A percentile compares a stretch with the other conserved stretches of the same genome.
Evolutionary conservation across 2,113 vertebrate genomes (phyloP).

Genomic region (Aphyosemion australe): DNA sequence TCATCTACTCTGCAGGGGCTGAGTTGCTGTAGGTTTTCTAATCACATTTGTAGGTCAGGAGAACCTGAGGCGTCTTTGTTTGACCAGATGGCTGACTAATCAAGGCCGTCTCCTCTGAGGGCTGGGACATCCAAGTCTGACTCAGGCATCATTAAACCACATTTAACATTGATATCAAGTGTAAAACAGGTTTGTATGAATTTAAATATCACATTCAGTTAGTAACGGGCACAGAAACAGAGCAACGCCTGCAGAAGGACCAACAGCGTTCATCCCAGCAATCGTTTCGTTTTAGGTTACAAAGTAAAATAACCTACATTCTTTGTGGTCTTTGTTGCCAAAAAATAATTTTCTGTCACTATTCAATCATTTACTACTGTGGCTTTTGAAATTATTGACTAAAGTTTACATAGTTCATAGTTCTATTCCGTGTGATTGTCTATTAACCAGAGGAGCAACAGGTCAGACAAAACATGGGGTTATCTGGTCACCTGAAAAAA

Average conservation of each 20-base stretch:
- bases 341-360: constrained; percentile 55
- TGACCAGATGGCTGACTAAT: constrained; percentile 75
- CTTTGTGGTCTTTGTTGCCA: constrained; percentile 31
- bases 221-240: too few relatives aligned
- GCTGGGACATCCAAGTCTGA: constrained; percentile 54
- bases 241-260: background rate
- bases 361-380: constrained; percentile 73
- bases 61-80: constrained; percentile 72
- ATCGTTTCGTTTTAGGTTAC: background rate
- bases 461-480: constrained; percentile 13
- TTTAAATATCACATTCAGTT: background rate
- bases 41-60: constrained; percentile 66
- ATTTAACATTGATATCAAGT: constrained; percentile 26
- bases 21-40: constrained; percentile 61
- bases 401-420: constrained; percentile 63
- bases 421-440: constrained; percentile 66
- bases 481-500: background rate
- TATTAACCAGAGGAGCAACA: constrained; percentile 67
- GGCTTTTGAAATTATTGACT: constrained; percentile 69
- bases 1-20: background rate
- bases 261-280: background rate
- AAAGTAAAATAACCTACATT: constrained; percentile 21
- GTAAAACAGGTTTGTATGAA: background rate
- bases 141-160: constrained; percentile 52
- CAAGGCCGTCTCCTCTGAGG: constrained; percentile 53